Evolutionary conservation across 2,888 invertebrate species (phyloP).

Genomic region (Trichogramma dendrolimi): DNA sequence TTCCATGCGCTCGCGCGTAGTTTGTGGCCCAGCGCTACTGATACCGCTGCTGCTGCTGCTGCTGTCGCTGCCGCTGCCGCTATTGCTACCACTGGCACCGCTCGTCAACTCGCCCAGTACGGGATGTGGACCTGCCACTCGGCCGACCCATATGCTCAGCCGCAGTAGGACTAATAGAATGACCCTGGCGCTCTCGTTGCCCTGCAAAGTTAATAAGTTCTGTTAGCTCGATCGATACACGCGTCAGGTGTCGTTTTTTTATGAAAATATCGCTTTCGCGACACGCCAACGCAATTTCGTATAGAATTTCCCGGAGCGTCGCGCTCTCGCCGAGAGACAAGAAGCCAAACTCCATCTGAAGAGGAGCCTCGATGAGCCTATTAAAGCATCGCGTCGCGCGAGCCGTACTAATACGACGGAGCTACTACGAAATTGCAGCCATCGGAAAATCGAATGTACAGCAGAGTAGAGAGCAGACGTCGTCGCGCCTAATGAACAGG

Average conservation of each 20-base stretch:
- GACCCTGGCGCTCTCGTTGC: slow-evolving; percentile 35
- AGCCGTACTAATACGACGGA: too few species aligned
- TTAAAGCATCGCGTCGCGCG: too few species aligned
- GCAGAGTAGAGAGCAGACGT: too few species aligned
- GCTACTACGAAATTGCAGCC: too few species aligned
- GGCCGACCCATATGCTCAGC: slow-evolving; percentile 41
- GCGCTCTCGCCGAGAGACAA: background rate
- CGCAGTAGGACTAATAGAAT: slow-evolving; percentile 43
- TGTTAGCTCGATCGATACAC: too few species aligned
- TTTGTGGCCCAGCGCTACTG: slow-evolving; percentile 50
- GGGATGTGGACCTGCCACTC: slow-evolving; percentile 45
- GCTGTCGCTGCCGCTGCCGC: slow-evolving; percentile 31
- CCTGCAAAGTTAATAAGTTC: too few species aligned
- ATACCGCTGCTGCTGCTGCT: background rate
- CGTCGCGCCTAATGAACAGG: too few species aligned
- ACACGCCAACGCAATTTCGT: background rate
- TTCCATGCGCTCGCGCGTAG: slow-evolving; percentile 59
- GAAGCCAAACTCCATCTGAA: background rate
- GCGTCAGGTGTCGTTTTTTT: background rate
- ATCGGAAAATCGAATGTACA: too few species aligned
- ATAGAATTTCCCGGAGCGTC: background rate
- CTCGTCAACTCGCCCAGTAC: slow-evolving; percentile 40
- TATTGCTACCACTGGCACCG: slow-evolving; percentile 28
- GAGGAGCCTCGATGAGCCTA: too few species aligned
- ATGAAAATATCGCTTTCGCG: background rate